phyloP scores from a whole-genome alignment of 2,888 invertebrate genomes.

The Luperina testacea region DNA sequence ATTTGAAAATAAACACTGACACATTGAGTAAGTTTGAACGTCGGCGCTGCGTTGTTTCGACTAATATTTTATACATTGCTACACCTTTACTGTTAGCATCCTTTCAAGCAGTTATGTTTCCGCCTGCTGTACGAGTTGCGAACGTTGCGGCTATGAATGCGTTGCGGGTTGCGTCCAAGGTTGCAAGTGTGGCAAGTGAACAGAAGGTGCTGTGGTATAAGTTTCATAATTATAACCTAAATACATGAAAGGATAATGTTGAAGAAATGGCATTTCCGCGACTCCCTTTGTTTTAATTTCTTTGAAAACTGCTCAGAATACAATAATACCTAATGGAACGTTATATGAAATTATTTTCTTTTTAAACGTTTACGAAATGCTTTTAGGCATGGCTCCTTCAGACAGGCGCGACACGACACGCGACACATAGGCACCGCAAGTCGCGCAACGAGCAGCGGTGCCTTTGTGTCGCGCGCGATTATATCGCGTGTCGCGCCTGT shows the following conservation, averaged over 20 bases:
- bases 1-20: conserved; percentile 13
- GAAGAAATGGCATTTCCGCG: neutral
- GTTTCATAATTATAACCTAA: conserved; percentile 26
- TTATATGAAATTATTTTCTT: neutral
- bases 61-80: neutral
- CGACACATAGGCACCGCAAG: no score
- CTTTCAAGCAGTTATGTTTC: conserved; percentile 9
- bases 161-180: conserved; percentile 1
- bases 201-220: conserved; percentile 20
- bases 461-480: no score
- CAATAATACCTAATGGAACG: neutral
- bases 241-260: neutral
- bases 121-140: conserved; percentile 33
- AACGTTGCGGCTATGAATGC: conserved; percentile 11
- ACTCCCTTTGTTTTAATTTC: neutral
- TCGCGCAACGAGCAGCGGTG: no score
- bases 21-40: neutral
- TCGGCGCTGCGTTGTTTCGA: neutral
- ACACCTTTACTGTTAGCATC: neutral
- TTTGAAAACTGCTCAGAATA: neutral
- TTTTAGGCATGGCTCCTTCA: no score
- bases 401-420: no score
- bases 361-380: neutral
- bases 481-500: no score
- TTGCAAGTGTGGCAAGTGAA: neutral